These are phyloP conservation scores for Cherax destructor DNA, from an alignment of 1,140 invertebrate species.

Conservation along the genomic window DNA sequence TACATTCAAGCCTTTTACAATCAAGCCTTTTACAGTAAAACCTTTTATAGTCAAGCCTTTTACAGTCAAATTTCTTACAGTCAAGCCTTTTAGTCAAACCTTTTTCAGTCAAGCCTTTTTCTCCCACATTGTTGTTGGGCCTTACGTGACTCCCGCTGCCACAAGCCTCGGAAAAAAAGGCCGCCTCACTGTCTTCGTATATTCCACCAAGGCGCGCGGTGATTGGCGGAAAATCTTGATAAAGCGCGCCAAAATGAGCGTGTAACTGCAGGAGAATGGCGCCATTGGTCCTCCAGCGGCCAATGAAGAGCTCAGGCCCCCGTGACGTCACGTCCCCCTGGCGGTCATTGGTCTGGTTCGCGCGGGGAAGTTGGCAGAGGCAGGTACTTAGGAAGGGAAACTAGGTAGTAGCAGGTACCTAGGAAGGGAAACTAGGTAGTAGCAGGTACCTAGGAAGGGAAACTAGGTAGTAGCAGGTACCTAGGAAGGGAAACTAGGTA, in stretches of 20 bases:
- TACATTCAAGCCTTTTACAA: too few relatives aligned
- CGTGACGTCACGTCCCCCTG: conserved; percentile 25
- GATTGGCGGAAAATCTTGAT: conserved; percentile 65
- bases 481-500: too few relatives aligned
- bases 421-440: too few relatives aligned
- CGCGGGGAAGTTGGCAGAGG: conserved; percentile 47
- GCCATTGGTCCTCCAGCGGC: conserved; percentile 32
- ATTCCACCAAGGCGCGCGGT: conserved; percentile 37
- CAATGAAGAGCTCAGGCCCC: conserved; percentile 35
- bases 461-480: too few relatives aligned
- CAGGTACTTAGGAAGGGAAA: conserved; percentile 19
- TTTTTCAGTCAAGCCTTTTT: too few relatives aligned
- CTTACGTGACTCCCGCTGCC: background rate
- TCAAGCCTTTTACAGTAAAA: too few relatives aligned
- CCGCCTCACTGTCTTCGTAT: conserved; percentile 23
- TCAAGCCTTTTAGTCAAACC: too few relatives aligned
- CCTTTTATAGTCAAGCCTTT: too few relatives aligned
- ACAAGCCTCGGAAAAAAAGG: conserved; percentile 25
- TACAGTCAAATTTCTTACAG: too few relatives aligned
- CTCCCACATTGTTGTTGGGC: background rate
- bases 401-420: too few relatives aligned
- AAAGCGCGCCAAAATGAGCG: conserved; percentile 64
- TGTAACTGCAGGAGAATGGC: conserved; percentile 62
- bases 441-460: too few relatives aligned
- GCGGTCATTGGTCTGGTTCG: conserved; percentile 45